Evolutionary conservation across 2,888 invertebrate species (phyloP), one percentile per base, ranked within the genome.

Genomic region (Siphlonurus alternatus): DNA sequence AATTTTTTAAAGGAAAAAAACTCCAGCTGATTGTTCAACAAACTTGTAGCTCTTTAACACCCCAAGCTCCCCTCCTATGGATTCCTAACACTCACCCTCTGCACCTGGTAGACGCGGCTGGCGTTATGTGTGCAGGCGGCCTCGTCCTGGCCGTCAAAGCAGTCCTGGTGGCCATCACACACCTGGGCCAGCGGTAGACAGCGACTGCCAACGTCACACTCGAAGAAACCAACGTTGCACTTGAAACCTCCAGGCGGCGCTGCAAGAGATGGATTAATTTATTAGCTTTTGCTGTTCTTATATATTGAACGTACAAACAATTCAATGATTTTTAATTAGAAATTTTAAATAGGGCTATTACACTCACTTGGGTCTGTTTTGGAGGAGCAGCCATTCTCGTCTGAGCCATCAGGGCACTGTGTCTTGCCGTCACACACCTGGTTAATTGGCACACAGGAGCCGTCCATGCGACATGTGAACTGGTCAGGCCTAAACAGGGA

Each of bases 81-180:
- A n/a, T n/a, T n/a, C n/a, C n/a, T 25, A 53, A 23, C 56, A 66
- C 15, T 7, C 20, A 54, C 7, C 15, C 19, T 25, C 25, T 65
- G 70, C 65, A 72, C 73, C 67, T 80, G 79, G 67, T 77, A 78
- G 2, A 77, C 76, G 68, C 78, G 72, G 1, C 76, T 71, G 23
- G 69, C 69, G 38, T 75, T 78, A 25, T 79, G 77, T 5, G 73
- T 72, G 68, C 88, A 88, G 73, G 87, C 81, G 1, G 72, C 72
- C 73, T 93, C 92, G 71, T 93, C 92, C 59, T 80, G 82, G 10
- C 83, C 84, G 71, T 91, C 90, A 66, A 80, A 79, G 71, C 92
- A 92, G 70, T 91, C 85, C 53, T 78, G 76, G 10, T 79, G 79
- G 0, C 83, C 83, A 72, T 92, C 84, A 73, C 91, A 92, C 38